Base-by-base conservation (phyloP, 2,113 vertebrate species). In the Perca schrenkii region DNA sequence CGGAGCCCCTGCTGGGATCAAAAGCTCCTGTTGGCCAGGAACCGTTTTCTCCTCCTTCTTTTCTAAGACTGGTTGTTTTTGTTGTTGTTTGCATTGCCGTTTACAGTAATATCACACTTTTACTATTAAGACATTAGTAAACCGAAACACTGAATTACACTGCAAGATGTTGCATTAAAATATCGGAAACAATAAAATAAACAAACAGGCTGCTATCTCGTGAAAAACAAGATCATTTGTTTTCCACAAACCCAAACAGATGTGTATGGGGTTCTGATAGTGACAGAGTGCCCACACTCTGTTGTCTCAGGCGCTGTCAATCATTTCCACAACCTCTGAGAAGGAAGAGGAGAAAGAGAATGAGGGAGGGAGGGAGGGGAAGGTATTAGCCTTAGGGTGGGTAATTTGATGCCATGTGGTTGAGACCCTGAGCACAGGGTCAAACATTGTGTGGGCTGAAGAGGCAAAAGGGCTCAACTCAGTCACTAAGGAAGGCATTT, bases 1-100 rank as follows among this genome's bases (percentile, higher is more conserved):
- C 72, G 7, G 74, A 86, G 85, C 82, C 77, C 92, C 93, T 31
- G 73, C 82, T 71, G 90, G 67, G 91, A 94, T 94, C 93, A 94
- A 94, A 94, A 82, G 89, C 75, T 63, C n/a, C 80, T 0, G 12
- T 74, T 74, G 79, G 77, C 72, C 71, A 25, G 67, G 76, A 74
- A 87, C 40, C 22, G 64, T 64, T 74, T 82, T 83, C 74, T 61
- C 61, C 79, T 74, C 52, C 70, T 81, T 21, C 36, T 80, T 80
- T 85, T 75, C 49, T 68, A 72, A 66, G 80, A 53, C 56, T 62
- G 56, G 65, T 61, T 83, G 86, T 86, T 60, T 57, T 61, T 83
- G 86, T 86, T 82, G 64, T 58, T 84, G 56, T 83, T 89, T 80
- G 85, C 61, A 28, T 76, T 78, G 76, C 17, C 54, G 74, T 74